phyloP scores from a whole-genome alignment of 1,140 invertebrate genomes.

The Solenopsis invicta region DNA sequence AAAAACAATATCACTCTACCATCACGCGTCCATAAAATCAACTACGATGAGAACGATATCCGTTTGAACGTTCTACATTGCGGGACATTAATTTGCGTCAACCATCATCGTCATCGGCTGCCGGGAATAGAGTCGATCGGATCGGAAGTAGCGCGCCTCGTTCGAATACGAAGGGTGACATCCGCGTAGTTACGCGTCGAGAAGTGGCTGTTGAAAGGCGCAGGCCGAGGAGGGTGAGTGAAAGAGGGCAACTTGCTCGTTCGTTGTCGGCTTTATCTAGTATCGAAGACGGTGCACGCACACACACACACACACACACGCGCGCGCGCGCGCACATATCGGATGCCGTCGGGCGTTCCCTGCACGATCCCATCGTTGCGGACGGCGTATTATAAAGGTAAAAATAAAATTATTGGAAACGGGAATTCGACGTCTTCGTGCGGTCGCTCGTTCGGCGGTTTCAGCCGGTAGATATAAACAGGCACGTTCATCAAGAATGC shows the following conservation, averaged over 20 bases:
- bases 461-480: slow-evolving; percentile 73
- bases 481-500: slow-evolving; percentile 70
- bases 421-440: slow-evolving; percentile 78
- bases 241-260: slow-evolving; percentile 44
- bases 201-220: slow-evolving; percentile 17
- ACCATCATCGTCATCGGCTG: slow-evolving; percentile 28
- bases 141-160: slow-evolving; percentile 48
- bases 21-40: neutral
- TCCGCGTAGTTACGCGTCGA: slow-evolving; percentile 63
- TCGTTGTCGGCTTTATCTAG: slow-evolving; percentile 75
- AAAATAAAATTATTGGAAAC: slow-evolving; percentile 83
- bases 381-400: slow-evolving; percentile 79
- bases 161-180: slow-evolving; percentile 47
- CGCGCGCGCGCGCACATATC: slow-evolving; percentile 28
- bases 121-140: slow-evolving; percentile 40
- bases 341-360: slow-evolving; percentile 61
- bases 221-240: slow-evolving; percentile 3
- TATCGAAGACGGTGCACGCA: slow-evolving; percentile 69
- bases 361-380: slow-evolving; percentile 75
- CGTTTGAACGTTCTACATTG: neutral
- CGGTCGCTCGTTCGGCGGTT: slow-evolving; percentile 64
- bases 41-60: slow-evolving; percentile 15
- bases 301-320: neutral
- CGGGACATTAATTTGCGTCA: slow-evolving; percentile 30
- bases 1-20: slow-evolving; percentile 10